phyloP scores from a whole-genome alignment of 2,113 vertebrate species.

The Paedocypris sp. region DNA sequence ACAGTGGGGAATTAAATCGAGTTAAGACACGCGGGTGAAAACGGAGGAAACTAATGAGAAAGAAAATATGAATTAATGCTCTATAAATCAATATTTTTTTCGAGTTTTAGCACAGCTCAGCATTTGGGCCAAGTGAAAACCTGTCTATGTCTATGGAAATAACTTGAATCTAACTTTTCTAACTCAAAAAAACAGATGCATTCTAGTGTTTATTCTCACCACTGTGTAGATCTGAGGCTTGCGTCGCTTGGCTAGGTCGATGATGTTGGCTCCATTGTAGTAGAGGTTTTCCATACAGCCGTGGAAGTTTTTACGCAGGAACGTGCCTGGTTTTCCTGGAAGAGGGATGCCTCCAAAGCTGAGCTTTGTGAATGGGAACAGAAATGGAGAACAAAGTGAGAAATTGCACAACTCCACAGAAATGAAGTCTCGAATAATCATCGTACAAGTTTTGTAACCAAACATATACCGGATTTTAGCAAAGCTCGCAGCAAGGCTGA shows the following conservation, averaged over 20 bases:
- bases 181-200: too few species aligned
- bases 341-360: constrained; percentile 83
- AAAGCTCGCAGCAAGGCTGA: too few species aligned
- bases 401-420: too few species aligned
- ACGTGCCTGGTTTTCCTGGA: constrained; percentile 78
- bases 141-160: too few species aligned
- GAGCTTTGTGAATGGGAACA: constrained; percentile 66
- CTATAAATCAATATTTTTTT: too few species aligned
- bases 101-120: too few species aligned
- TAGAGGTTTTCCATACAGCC: constrained; percentile 84
- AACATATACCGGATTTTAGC: too few species aligned
- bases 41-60: neutral
- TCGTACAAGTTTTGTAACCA: too few species aligned
- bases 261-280: constrained; percentile 79
- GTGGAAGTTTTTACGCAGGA: constrained; percentile 79
- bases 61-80: constrained; percentile 1
- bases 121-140: too few species aligned
- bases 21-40: neutral
- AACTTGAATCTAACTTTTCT: too few species aligned
- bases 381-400: neutral
- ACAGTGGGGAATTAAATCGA: neutral
- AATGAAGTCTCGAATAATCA: too few species aligned
- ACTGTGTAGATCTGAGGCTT: constrained; percentile 83
- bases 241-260: constrained; percentile 76
- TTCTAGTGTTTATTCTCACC: constrained; percentile 73